These are phyloP conservation scores for Leptinotarsa texana DNA, from an alignment of 1,140 invertebrate genomes.

Conservation along the genomic window DNA sequence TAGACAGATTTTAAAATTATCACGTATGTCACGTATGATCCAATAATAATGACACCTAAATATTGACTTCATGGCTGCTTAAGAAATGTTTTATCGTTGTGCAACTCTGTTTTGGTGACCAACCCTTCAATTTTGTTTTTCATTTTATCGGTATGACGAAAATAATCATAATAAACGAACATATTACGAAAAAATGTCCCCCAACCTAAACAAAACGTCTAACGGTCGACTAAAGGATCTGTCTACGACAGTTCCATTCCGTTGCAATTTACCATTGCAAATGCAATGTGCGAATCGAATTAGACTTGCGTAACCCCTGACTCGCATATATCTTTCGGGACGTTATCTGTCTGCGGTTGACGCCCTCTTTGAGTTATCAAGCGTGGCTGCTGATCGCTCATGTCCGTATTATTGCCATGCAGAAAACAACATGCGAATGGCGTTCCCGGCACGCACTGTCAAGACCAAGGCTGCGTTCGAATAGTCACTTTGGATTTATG, in stretches of 20 bases:
- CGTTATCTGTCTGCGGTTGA: conserved; percentile 33
- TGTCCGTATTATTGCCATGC: conserved; percentile 35
- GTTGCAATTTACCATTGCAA: not conserved
- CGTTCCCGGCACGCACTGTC: conserved; percentile 21
- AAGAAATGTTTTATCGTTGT: too few relatives aligned
- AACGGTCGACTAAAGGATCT: not conserved
- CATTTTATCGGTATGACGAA: too few relatives aligned
- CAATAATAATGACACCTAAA: too few relatives aligned
- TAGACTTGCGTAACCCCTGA: conserved; percentile 14
- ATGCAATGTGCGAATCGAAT: conserved; percentile 12
- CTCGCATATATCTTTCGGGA: conserved; percentile 19
- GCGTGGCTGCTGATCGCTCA: conserved; percentile 31
- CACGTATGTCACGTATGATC: too few relatives aligned
- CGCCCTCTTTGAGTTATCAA: conserved; percentile 33
- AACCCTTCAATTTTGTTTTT: too few relatives aligned
- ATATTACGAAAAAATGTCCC: too few relatives aligned
- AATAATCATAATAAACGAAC: too few relatives aligned
- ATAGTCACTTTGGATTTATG: not conserved
- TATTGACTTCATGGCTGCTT: too few relatives aligned
- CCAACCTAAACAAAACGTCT: too few relatives aligned
- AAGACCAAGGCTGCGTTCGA: not conserved
- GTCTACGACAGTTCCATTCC: not conserved
- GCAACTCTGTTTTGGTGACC: too few relatives aligned
- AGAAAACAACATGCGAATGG: conserved; percentile 40
- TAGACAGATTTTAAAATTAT: too few relatives aligned